phyloP scores from a whole-genome alignment of 2,888 invertebrate species.

The Ichneumoninae sp. region DNA sequence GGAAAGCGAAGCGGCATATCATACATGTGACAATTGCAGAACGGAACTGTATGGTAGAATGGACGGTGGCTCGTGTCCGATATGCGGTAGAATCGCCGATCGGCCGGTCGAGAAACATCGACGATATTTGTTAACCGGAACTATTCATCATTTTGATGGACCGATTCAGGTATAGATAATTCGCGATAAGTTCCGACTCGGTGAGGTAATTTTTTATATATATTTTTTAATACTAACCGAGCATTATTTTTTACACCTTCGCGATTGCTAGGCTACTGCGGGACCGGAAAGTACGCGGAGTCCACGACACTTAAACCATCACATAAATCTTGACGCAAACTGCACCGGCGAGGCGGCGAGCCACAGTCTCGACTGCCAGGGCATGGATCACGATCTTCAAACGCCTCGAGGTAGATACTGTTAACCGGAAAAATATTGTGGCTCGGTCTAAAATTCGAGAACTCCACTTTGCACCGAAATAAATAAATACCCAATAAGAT shows the following conservation, averaged over 20 bases:
- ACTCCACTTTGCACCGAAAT: background rate
- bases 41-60: background rate
- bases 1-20: background rate
- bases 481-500: background rate
- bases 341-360: slow-evolving; percentile 52
- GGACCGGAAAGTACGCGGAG: slow-evolving; percentile 37
- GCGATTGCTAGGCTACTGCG: slow-evolving; percentile 31
- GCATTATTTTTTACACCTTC: background rate
- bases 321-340: slow-evolving; percentile 68
- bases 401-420: slow-evolving; percentile 63
- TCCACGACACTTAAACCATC: slow-evolving; percentile 43
- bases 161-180: slow-evolving; percentile 7
- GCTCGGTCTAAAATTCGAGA: background rate
- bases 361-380: slow-evolving; percentile 56
- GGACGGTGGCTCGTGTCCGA: slow-evolving; percentile 1
- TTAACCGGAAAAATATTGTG: background rate
- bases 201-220: background rate
- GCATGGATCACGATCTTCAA: slow-evolving; percentile 56
- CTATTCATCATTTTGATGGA: slow-evolving; percentile 14
- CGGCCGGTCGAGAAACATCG: background rate
- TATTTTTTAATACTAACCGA: background rate
- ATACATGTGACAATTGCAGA: slow-evolving; percentile 18
- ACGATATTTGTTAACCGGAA: background rate
- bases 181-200: background rate
- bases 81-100: slow-evolving; percentile 1